These are phyloP conservation scores for Chaetodon trifascialis DNA, from an alignment of 2,113 vertebrate species.

Conservation along the genomic window DNA sequence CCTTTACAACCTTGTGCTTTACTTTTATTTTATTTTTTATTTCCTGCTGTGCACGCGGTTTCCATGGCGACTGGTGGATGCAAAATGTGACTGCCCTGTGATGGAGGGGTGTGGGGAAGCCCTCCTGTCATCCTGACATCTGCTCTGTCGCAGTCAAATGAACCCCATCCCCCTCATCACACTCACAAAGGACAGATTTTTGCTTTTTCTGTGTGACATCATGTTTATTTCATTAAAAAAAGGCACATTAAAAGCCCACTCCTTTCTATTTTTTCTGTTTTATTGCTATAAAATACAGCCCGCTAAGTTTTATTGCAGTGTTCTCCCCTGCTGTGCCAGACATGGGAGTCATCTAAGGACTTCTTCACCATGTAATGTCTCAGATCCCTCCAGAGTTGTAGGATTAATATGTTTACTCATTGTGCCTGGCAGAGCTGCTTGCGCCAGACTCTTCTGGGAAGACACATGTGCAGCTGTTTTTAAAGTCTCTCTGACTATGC, in stretches of 20 bases:
- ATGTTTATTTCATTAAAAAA: neutral
- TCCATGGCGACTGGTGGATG: slow-evolving; percentile 69
- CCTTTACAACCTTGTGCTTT: neutral
- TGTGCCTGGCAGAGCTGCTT: slow-evolving; percentile 35
- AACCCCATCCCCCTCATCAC: slow-evolving; percentile 37
- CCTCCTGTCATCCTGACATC: slow-evolving; percentile 71
- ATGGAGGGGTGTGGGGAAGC: slow-evolving; percentile 67
- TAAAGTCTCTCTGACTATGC: slow-evolving; percentile 46
- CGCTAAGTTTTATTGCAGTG: slow-evolving; percentile 14
- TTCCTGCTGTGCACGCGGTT: slow-evolving; percentile 53
- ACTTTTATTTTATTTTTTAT: neutral
- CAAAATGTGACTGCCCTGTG: slow-evolving; percentile 33
- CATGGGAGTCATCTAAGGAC: slow-evolving; percentile 13
- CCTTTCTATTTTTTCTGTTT: neutral
- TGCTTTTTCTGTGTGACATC: neutral
- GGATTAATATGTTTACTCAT: slow-evolving; percentile 64
- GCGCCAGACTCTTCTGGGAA: slow-evolving; percentile 55
- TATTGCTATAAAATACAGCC: neutral
- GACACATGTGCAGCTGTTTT: slow-evolving; percentile 21
- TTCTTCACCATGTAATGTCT: slow-evolving; percentile 39
- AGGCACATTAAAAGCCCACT: neutral
- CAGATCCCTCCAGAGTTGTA: slow-evolving; percentile 14
- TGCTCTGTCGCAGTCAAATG: slow-evolving; percentile 37
- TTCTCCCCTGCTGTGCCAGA: neutral
- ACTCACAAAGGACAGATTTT: slow-evolving; percentile 55